Evolutionary conservation across 2,888 invertebrate species (phyloP).

Genomic region (Sinotaia quadrata): DNA sequence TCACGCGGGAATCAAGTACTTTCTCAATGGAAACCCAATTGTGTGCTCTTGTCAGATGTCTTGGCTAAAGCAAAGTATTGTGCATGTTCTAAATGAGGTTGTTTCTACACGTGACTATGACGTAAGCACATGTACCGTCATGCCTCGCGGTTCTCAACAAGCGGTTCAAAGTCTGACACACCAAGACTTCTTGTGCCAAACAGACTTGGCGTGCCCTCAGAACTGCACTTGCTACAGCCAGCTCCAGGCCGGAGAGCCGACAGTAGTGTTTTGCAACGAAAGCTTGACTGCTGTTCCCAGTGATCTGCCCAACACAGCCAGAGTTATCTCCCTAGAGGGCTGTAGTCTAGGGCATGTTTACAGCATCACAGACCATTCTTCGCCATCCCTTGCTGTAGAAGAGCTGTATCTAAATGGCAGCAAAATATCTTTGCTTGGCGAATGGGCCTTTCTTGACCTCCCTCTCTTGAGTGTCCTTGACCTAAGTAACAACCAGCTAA

Average conservation of each 20-base stretch:
- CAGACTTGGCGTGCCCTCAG: constrained; percentile 5
- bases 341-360: constrained; percentile 15
- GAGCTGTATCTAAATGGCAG: constrained; percentile 33
- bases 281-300: constrained; percentile 12
- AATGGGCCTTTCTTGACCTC: not conserved
- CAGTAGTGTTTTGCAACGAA: constrained; percentile 22
- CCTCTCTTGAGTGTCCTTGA: constrained; percentile 8
- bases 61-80: constrained; percentile 16
- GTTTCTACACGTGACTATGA: constrained; percentile 23
- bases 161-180: not conserved
- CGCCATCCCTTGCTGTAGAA: not conserved
- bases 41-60: constrained; percentile 25
- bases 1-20: constrained; percentile 13
- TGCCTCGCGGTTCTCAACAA: not conserved
- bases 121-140: constrained; percentile 11
- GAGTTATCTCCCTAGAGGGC: constrained; percentile 26
- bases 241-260: constrained; percentile 7
- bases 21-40: constrained; percentile 21
- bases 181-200: constrained; percentile 23
- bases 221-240: constrained; percentile 30
- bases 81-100: not conserved
- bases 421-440: not conserved
- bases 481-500: constrained; percentile 25
- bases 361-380: not conserved
- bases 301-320: constrained; percentile 2